Evolutionary conservation across 2,888 invertebrate genomes (phyloP).

Genomic region (Agonopterix alstromeriana): DNA sequence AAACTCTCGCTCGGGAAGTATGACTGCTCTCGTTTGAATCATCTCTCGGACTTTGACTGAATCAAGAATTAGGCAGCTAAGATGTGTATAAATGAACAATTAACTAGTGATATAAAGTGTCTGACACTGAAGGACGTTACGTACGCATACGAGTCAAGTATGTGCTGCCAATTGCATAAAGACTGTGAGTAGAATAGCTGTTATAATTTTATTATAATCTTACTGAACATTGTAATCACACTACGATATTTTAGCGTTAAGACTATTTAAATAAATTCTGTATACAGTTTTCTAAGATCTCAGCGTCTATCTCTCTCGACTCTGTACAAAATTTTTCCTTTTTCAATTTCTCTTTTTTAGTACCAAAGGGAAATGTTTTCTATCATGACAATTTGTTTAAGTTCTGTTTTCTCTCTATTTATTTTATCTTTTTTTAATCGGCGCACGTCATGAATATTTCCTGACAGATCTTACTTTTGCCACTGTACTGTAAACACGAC

Average conservation of each 20-base stretch:
- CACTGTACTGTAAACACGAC: no score
- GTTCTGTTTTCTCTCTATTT: slow-evolving; percentile 47
- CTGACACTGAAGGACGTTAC: slow-evolving; percentile 1
- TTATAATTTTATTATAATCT: slow-evolving; percentile 27
- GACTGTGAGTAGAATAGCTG: slow-evolving; percentile 52
- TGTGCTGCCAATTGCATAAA: slow-evolving; percentile 38
- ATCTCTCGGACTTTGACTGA: slow-evolving; percentile 8
- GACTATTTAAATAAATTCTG: slow-evolving; percentile 39
- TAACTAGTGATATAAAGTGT: slow-evolving; percentile 15
- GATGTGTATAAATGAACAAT: not conserved
- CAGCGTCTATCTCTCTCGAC: slow-evolving; percentile 41
- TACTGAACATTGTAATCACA: slow-evolving; percentile 32
- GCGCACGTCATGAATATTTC: no score
- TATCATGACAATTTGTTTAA: slow-evolving; percentile 56
- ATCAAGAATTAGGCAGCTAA: slow-evolving; percentile 4
- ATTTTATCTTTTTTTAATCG: slow-evolving; percentile 34
- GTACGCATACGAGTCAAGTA: not conserved
- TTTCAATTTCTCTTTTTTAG: slow-evolving; percentile 42
- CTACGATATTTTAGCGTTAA: slow-evolving; percentile 28
- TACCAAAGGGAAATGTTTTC: slow-evolving; percentile 55
- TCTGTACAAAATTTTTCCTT: slow-evolving; percentile 25
- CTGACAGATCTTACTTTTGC: no score
- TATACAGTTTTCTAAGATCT: slow-evolving; percentile 70
- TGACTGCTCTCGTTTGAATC: slow-evolving; percentile 57
- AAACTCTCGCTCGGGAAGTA: slow-evolving; percentile 54